Conservation (phyloP, 2,797 vertebrate genomes). For the Pseudomugil tenellus region DNA sequence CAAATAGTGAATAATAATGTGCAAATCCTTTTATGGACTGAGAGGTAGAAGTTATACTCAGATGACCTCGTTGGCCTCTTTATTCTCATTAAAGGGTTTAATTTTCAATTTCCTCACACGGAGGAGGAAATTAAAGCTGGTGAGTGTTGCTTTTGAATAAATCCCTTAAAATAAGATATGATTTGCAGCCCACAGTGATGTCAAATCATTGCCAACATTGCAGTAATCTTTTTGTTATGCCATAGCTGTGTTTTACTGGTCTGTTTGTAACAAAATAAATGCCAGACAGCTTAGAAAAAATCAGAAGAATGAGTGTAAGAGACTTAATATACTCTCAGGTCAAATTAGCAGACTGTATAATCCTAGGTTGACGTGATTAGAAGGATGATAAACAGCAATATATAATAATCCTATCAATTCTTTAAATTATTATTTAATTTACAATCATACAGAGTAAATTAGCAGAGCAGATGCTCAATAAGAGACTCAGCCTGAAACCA, state of each 20-base stretch:
- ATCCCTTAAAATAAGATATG: conserved; percentile 6
- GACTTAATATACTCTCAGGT: background rate
- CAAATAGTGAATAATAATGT: conserved; percentile 30
- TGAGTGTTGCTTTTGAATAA: conserved; percentile 18
- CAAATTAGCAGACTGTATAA: background rate
- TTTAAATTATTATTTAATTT: background rate
- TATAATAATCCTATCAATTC: background rate
- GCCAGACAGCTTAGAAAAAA: background rate
- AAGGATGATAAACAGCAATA: background rate
- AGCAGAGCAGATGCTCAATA: background rate
- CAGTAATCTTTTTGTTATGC: background rate
- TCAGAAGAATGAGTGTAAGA: background rate
- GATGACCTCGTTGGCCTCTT: conserved; percentile 22
- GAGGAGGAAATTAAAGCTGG: conserved; percentile 2
- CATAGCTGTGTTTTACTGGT: conserved; percentile 2
- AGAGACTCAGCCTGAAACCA: background rate
- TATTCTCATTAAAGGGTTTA: background rate
- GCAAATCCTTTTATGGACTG: conserved; percentile 32
- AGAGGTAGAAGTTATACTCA: conserved; percentile 14
- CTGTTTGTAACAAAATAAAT: background rate
- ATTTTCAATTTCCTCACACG: conserved; percentile 1
- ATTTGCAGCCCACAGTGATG: conserved; percentile 16
- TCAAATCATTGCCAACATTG: conserved; percentile 12
- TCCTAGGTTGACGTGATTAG: background rate
- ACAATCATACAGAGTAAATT: background rate